Evolutionary conservation across 2,113 vertebrate genomes (phyloP).

Genomic region (Sula dactylatra): DNA sequence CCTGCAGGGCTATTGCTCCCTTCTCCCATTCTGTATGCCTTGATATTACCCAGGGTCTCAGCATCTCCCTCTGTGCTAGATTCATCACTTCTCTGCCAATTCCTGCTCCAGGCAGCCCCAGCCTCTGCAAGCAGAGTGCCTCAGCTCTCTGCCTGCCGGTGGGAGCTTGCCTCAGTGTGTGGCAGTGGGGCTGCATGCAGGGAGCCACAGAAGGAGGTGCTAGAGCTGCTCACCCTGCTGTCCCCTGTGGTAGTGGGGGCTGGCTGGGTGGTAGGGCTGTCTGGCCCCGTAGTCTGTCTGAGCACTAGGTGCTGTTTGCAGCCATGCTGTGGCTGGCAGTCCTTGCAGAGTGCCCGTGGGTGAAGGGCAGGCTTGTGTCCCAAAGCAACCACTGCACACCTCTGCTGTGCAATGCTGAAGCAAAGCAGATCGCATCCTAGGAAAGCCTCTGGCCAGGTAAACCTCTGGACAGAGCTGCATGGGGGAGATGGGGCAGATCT

Average conservation of each 20-base stretch:
- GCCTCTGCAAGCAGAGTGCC: background rate
- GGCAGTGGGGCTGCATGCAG: background rate
- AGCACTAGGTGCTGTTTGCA: background rate
- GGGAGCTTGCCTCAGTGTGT: background rate
- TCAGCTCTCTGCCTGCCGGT: background rate
- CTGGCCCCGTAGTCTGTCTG: rapidly evolving
- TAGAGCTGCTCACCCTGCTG: background rate
- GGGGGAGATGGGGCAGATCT: background rate
- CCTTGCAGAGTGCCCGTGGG: background rate
- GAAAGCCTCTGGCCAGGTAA: background rate
- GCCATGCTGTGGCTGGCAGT: background rate
- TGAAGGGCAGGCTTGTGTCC: background rate
- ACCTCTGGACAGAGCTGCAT: background rate
- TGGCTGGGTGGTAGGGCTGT: background rate
- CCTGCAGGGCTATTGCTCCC: background rate
- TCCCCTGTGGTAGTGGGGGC: background rate
- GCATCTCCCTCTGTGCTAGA: background rate
- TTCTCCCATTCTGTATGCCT: background rate
- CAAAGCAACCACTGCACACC: background rate
- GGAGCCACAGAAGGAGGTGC: background rate
- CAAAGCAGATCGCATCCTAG: background rate
- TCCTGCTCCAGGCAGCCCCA: background rate
- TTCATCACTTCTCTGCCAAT: background rate
- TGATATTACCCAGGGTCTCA: background rate
- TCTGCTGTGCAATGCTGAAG: background rate